phyloP scores from a whole-genome alignment of 2,113 vertebrate genomes.

The Cnemophilus loriae region DNA sequence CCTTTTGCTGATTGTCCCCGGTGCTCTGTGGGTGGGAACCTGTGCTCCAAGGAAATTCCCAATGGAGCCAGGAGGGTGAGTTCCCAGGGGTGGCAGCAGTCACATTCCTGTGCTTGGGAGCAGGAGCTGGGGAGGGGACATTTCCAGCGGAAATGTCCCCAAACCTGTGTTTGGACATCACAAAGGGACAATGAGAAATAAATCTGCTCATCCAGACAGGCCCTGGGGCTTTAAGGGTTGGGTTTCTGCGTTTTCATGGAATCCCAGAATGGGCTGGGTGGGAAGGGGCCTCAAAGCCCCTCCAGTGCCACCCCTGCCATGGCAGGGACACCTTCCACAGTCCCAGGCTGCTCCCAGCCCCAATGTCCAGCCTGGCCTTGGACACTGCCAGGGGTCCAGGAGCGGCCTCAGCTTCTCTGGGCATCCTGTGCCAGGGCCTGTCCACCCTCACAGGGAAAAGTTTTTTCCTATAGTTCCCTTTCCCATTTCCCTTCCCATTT shows the following conservation, averaged over 20 bases:
- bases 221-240: neutral
- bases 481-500: neutral
- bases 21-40: neutral
- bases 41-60: neutral
- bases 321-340: neutral
- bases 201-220: neutral
- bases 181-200: neutral
- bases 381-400: neutral
- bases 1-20: neutral
- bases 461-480: neutral
- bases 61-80: rapidly evolving
- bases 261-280: rapidly evolving
- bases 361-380: neutral
- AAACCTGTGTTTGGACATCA: neutral
- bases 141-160: neutral
- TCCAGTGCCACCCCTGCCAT: neutral
- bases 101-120: neutral
- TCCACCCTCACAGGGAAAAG: neutral
- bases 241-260: neutral
- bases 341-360: neutral
- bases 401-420: neutral
- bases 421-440: rapidly evolving
- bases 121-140: neutral
- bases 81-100: neutral
- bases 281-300: rapidly evolving